Evolutionary conservation across 2,113 vertebrate genomes (phyloP).

Genomic region (Chloropsis cyanopogon): DNA sequence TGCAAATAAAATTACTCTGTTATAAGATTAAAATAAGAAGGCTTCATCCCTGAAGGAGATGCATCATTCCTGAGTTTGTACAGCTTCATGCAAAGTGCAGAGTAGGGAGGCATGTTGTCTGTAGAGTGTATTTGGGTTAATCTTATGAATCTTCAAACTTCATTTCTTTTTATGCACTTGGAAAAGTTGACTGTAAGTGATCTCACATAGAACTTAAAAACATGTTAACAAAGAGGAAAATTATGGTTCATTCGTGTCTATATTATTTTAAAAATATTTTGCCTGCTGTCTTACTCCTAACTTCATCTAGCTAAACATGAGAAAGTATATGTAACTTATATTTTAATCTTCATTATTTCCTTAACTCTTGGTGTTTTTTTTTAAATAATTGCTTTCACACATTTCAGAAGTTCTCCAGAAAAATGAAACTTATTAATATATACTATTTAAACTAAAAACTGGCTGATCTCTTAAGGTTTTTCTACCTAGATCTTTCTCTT

Average conservation of each 20-base stretch:
- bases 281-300: background rate
- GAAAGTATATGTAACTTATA: background rate
- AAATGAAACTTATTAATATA: background rate
- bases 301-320: background rate
- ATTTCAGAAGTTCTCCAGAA: background rate
- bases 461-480: background rate
- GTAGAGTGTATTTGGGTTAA: background rate
- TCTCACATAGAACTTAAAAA: background rate
- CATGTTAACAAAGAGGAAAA: background rate
- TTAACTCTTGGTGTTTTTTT: background rate
- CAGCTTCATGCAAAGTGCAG: background rate
- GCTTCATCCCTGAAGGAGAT: background rate
- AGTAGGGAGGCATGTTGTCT: background rate
- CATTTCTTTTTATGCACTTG: background rate
- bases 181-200: background rate
- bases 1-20: background rate
- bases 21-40: background rate
- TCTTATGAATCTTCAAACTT: background rate
- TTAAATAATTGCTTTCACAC: background rate
- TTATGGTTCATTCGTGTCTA: background rate
- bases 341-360: background rate
- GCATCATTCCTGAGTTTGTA: background rate
- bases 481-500: background rate
- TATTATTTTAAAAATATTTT: background rate
- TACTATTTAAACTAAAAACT: background rate